Conservation (phyloP, 2,113 vertebrate species). For the Xiphias gladius region DNA sequence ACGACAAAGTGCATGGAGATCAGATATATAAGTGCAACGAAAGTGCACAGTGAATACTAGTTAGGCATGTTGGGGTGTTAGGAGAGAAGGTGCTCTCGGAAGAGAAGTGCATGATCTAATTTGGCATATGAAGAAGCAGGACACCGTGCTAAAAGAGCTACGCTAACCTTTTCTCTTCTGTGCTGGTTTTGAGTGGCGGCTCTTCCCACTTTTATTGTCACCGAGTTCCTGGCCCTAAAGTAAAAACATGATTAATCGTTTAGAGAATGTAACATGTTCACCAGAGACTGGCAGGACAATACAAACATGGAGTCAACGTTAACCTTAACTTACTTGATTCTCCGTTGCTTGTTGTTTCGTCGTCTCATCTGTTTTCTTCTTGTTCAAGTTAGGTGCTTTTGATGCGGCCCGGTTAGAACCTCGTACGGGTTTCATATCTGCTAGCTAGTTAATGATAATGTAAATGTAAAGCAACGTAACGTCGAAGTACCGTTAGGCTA, state of each 20-base stretch:
- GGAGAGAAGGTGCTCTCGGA: too few relatives aligned
- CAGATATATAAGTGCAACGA: too few relatives aligned
- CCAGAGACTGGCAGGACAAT: not conserved
- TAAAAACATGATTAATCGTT: not conserved
- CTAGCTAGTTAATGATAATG: not conserved
- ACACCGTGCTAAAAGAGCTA: too few relatives aligned
- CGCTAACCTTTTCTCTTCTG: conserved; percentile 64
- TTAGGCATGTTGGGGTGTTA: too few relatives aligned
- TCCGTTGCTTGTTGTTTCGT: not conserved
- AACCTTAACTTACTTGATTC: conserved; percentile 39
- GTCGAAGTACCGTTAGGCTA: not conserved
- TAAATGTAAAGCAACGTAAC: not conserved
- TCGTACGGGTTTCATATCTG: conserved; percentile 74
- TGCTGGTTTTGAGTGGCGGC: conserved; percentile 1
- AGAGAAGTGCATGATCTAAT: too few relatives aligned
- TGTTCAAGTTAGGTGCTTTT: conserved; percentile 46
- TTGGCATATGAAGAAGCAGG: not conserved
- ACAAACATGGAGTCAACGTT: not conserved
- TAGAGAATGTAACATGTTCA: not conserved
- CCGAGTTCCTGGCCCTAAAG: conserved; percentile 9
- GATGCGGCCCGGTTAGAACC: conserved; percentile 69
- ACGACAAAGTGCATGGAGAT: too few relatives aligned
- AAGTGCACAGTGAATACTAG: too few relatives aligned
- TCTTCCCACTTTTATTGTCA: not conserved
- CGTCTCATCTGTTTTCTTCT: not conserved